These are phyloP conservation scores for Drosophila ficusphila DNA, from an alignment of 1,140 invertebrate species.

Conservation along the genomic window DNA sequence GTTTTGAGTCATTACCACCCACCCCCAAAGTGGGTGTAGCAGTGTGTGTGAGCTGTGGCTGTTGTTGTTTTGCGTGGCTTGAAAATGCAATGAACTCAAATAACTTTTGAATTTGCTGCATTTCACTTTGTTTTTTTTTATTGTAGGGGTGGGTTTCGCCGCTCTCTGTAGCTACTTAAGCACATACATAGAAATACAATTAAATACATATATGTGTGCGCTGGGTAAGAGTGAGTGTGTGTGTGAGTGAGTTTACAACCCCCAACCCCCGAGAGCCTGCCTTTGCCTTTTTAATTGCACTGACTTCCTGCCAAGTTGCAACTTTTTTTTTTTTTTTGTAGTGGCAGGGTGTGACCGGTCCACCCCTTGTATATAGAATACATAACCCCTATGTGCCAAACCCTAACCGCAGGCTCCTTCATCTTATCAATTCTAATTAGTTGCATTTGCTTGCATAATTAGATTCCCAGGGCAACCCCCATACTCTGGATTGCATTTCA, in stretches of 20 bases:
- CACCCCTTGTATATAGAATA: conserved; percentile 25
- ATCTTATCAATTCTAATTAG: conserved; percentile 74
- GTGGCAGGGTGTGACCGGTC: conserved; percentile 37
- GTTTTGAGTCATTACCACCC: conserved; percentile 82
- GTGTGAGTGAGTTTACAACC: conserved; percentile 69
- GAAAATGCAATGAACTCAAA: conserved; percentile 84
- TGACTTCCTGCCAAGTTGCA: conserved; percentile 79
- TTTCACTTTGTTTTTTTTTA: conserved; percentile 67
- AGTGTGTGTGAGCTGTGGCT: conserved; percentile 21
- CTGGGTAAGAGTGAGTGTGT: conserved; percentile 19
- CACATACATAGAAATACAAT: conserved; percentile 55
- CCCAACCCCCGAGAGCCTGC: conserved; percentile 57
- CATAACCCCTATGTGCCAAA: conserved; percentile 5
- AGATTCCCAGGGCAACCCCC: conserved; percentile 44
- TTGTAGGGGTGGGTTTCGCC: conserved; percentile 69
- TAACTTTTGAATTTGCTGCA: conserved; percentile 83
- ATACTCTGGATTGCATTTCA: conserved; percentile 25
- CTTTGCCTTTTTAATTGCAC: conserved; percentile 81
- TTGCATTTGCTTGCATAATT: conserved; percentile 77
- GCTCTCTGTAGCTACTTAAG: conserved; percentile 70
- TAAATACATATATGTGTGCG: conserved; percentile 30
- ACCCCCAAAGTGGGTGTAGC: conserved; percentile 46
- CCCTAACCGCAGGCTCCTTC: conserved; percentile 20
- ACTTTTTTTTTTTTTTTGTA: conserved; percentile 37
- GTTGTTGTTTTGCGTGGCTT: conserved; percentile 74